These are phyloP conservation scores for Papilio gigon DNA, from an alignment of 2,888 invertebrate species.

Conservation along the genomic window DNA sequence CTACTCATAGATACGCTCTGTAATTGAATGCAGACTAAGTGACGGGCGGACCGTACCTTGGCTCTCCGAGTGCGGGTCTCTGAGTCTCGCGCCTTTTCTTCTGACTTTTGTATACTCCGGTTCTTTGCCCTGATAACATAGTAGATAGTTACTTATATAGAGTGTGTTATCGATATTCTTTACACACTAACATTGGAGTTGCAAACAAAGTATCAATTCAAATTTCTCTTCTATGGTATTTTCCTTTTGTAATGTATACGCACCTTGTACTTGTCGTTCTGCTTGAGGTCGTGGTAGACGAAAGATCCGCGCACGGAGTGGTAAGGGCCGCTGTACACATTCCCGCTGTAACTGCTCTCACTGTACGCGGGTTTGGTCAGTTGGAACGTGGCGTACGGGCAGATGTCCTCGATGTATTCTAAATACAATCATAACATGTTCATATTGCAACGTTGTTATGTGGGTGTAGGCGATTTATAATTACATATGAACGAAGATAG, in stretches of 20 bases:
- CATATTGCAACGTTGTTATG: not conserved
- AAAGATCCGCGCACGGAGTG: conserved; percentile 93
- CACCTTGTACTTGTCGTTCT: conserved; percentile 90
- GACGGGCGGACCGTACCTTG: conserved; percentile 84
- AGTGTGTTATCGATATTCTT: too few relatives aligned
- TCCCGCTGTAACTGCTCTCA: conserved; percentile 95
- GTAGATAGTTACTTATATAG: not conserved
- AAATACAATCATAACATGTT: conserved; percentile 13
- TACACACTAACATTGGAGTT: not conserved
- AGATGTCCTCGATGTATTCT: conserved; percentile 96
- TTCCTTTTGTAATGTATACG: conserved; percentile 52
- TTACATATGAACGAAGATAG: too few relatives aligned
- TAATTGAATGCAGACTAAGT: conserved; percentile 46
- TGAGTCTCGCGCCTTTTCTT: conserved; percentile 89
- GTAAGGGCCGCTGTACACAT: conserved; percentile 93
- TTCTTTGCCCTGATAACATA: conserved; percentile 85
- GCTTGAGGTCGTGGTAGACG: conserved; percentile 94
- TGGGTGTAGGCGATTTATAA: too few relatives aligned
- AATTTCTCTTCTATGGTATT: too few relatives aligned
- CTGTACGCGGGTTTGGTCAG: conserved; percentile 92
- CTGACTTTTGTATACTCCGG: conserved; percentile 92
- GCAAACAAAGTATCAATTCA: not conserved
- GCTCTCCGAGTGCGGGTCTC: conserved; percentile 92
- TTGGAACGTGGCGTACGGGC: conserved; percentile 96
- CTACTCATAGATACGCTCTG: conserved; percentile 74